phyloP scores from a whole-genome alignment of 2,888 invertebrate species.

The Isoperla grammatica region DNA sequence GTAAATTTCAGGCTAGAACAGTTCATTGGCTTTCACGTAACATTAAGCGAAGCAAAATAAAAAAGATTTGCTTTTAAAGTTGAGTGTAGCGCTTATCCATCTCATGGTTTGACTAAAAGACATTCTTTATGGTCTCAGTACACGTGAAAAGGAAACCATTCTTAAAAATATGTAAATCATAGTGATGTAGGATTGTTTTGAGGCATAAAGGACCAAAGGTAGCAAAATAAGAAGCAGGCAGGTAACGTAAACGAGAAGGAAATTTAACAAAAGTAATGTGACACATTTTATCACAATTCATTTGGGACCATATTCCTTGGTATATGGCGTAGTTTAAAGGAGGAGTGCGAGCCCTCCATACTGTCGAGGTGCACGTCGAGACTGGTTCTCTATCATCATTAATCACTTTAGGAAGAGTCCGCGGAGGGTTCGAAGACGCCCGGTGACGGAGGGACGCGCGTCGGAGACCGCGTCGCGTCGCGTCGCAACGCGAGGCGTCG shows the following conservation, averaged over 20 bases:
- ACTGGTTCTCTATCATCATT: slow-evolving; percentile 11
- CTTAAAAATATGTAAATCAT: too few relatives aligned
- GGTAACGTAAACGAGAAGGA: slow-evolving; percentile 5
- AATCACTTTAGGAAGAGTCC: slow-evolving; percentile 11
- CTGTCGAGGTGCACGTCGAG: background rate
- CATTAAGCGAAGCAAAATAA: too few relatives aligned
- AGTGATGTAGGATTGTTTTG: background rate
- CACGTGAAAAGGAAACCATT: too few relatives aligned
- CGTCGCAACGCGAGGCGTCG: too few relatives aligned
- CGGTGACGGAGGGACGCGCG: too few relatives aligned
- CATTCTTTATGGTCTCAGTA: too few relatives aligned
- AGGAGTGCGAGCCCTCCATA: background rate
- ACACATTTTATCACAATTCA: slow-evolving; percentile 7
- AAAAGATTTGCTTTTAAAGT: too few relatives aligned
- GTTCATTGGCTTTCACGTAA: too few relatives aligned
- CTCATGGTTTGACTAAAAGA: too few relatives aligned
- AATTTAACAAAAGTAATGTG: slow-evolving; percentile 13
- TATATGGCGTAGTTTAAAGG: background rate
- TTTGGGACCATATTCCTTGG: slow-evolving; percentile 5
- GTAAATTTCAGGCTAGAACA: too few relatives aligned
- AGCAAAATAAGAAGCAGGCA: slow-evolving; percentile 4
- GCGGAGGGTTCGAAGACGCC: slow-evolving; percentile 1
- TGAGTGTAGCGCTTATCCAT: too few relatives aligned
- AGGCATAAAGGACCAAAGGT: background rate
- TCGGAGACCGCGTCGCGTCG: background rate